Evolutionary conservation across 2,888 invertebrate genomes (phyloP), one percentile per base, ranked within the genome.

Genomic region (Agriopis aurantiaria): DNA sequence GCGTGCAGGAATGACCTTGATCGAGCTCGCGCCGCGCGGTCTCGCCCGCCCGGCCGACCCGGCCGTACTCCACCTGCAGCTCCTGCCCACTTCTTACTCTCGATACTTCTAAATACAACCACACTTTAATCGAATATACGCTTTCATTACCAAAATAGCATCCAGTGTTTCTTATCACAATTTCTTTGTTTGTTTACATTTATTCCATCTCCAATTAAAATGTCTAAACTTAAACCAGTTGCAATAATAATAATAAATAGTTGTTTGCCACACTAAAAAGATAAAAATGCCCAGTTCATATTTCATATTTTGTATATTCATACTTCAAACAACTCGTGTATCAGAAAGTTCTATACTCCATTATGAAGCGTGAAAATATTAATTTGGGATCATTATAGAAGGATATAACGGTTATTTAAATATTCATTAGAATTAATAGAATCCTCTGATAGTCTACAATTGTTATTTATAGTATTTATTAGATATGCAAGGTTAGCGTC

Each of bases 1-100:
- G 88, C 91, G 91, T 92, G 91, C 86, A 83, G 82, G 78, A 74
- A 82, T 84, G 89, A 92, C 91, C 91, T 91, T 90, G 89, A 86
- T 85, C 73, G 77, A 88, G 82, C 85, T 82, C 84, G 82, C 82
- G 82, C 79, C 82, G 84, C 80, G 82, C 84, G 85, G 81, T 86
- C 85, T 88, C 83, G 80, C 82, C 80, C 78, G 75, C 84, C 84
- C 81, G 82, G 81, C 80, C 72, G 79, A 79, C 75, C 74, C 65
- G 63, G 78, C 73, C 69, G 76, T 65, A 9, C 48, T 1, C 56
- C 43, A 10, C 41, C 56, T 56, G 14, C 55, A n/a, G 10, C 56
- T 40, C 56, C 72, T 65, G 62, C 58, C 62, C 53, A 72, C 63
- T 73, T 70, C 71, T 69, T 73, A 64, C 71, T 75, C 70, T 78